Conservation (phyloP, 2,888 invertebrate genomes). For the Dusona sp. region DNA sequence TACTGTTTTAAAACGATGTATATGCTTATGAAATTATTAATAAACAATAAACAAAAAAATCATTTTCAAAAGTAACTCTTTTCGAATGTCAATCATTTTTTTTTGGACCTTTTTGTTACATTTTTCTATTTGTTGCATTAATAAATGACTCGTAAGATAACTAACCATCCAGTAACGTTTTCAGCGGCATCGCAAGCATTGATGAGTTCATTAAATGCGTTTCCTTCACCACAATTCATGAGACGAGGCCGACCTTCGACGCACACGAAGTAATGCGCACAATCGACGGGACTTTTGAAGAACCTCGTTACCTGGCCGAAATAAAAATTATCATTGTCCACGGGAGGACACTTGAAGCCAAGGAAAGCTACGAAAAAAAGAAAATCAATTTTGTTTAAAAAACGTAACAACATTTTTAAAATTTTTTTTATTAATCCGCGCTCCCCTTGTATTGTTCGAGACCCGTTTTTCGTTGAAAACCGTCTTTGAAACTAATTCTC, state of each 20-base stretch:
- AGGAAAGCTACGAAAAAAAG: constrained; percentile 87
- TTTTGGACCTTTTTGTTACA: background rate
- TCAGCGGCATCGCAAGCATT: constrained; percentile 91
- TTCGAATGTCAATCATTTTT: background rate
- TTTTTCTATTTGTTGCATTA: background rate
- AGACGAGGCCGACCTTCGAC: constrained; percentile 90
- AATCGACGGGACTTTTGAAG: constrained; percentile 88
- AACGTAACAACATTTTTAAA: background rate
- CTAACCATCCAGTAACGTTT: constrained; percentile 90
- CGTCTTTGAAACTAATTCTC: background rate
- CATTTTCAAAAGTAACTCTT: background rate
- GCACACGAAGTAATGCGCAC: constrained; percentile 93
- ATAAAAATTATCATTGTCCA: constrained; percentile 82
- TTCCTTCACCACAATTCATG: constrained; percentile 91
- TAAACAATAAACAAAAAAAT: background rate
- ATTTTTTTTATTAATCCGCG: background rate
- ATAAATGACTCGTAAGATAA: constrained; percentile 1
- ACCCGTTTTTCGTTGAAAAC: background rate
- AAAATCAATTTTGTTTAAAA: background rate
- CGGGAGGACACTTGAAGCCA: constrained; percentile 92
- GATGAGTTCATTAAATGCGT: constrained; percentile 91
- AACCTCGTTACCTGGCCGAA: constrained; percentile 85
- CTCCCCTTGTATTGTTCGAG: too few species aligned
- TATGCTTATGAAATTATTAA: background rate
- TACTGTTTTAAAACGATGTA: too few species aligned